These are phyloP conservation scores for Actias luna DNA, from an alignment of 2,888 invertebrate species.

Conservation along the genomic window DNA sequence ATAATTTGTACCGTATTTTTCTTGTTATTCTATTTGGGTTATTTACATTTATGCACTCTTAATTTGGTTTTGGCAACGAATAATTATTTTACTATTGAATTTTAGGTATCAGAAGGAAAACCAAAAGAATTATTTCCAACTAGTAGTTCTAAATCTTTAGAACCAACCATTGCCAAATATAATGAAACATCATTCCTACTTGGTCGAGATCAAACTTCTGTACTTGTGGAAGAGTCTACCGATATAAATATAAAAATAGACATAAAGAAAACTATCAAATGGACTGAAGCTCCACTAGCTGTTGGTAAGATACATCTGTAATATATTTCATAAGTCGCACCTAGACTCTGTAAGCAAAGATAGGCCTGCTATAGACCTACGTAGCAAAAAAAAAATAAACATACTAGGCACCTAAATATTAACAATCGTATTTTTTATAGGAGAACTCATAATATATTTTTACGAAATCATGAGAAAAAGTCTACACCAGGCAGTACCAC, in stretches of 20 bases:
- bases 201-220: slow-evolving; percentile 93
- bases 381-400: too few species aligned
- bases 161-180: slow-evolving; percentile 91
- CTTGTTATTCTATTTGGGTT: too few species aligned
- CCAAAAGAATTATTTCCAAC: slow-evolving; percentile 93
- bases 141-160: slow-evolving; percentile 88
- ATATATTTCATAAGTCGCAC: slow-evolving; percentile 1
- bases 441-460: too few species aligned
- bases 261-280: slow-evolving; percentile 87
- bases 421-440: too few species aligned
- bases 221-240: slow-evolving; percentile 88
- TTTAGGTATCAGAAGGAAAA: slow-evolving; percentile 80
- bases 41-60: not conserved
- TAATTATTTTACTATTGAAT: slow-evolving; percentile 11
- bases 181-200: slow-evolving; percentile 89
- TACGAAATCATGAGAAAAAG: too few species aligned
- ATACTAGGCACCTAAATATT: too few species aligned
- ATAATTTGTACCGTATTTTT: too few species aligned
- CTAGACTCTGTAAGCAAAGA: too few species aligned
- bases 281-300: slow-evolving; percentile 89
- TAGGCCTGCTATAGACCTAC: too few species aligned
- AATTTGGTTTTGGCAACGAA: not conserved
- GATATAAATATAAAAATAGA: slow-evolving; percentile 69
- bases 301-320: slow-evolving; percentile 75
- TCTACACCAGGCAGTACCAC: too few species aligned